Base-by-base conservation (phyloP, 2,888 invertebrate species). In the Melitaea athalia region DNA sequence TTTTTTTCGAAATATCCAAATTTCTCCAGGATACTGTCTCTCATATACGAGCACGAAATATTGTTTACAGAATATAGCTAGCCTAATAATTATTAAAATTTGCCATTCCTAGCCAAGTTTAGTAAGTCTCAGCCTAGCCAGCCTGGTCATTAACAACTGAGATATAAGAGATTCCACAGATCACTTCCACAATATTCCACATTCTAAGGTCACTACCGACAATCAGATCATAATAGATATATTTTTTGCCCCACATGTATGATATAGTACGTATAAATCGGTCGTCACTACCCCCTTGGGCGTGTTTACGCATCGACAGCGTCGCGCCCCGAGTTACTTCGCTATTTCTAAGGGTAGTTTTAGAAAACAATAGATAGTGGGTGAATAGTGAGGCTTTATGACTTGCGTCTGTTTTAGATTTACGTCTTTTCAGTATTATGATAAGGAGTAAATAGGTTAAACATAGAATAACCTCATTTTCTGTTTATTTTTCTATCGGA, bases 161-260 rank as follows among this genome's bases (percentile, higher is more conserved):
- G 24, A 24, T 24, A 24, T 24, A 24, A 24, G 24, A 24, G 24
- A 24, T 24, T 31, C 14, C 14, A 31, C 33, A 10, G 8, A 7
- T 6, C 38, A 57, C 55, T 38, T 57, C 38, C 14, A 38, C 1
- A 38, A 12, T n/a, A 15, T 42, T 57, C 57, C 42, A 42, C 15
- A 42, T 17, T 57, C 57, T 15, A 17, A 38, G 57, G 42, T 57
- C 57, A 76, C 78, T 77, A 72, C 76, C 79, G 79, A 82, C 79
- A 86, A 90, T 90, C 88, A 82, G 87, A 88, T 87, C 83, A 87
- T 86, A 88, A 91, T 89, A 87, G 85, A 89, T 88, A 87, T 74
- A 59, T 59, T 69, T 70, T 65, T 65, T 59, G 62, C 64, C 62
- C 53, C 53, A 87, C 88, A 86, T 86, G 71, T 73, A 77, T 77